These are phyloP conservation scores for Rissa tridactyla DNA, from an alignment of 2,113 vertebrate species.

Conservation along the genomic window DNA sequence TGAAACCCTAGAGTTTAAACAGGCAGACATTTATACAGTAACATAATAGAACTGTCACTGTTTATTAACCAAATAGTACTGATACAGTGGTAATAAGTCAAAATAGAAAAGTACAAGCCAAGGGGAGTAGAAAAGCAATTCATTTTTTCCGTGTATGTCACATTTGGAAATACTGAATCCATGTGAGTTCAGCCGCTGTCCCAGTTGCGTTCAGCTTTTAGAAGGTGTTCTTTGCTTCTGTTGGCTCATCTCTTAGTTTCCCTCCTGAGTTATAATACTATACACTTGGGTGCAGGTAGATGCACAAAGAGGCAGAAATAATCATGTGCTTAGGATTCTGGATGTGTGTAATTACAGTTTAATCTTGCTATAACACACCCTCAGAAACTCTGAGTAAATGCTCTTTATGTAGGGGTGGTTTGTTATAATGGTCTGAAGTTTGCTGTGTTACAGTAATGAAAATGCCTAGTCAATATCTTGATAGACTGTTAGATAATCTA, in stretches of 20 bases:
- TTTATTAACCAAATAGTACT: not conserved
- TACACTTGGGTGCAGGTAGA: not conserved
- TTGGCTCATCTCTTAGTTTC: not conserved
- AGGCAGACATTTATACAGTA: not conserved
- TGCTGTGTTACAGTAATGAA: not conserved
- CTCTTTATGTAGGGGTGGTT: not conserved
- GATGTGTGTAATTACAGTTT: not conserved
- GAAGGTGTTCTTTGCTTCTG: not conserved
- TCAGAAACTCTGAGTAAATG: not conserved
- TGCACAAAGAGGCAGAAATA: not conserved
- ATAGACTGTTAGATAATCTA: not conserved
- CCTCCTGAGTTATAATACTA: not conserved
- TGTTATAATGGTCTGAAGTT: not conserved
- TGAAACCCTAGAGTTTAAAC: not conserved
- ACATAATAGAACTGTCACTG: not conserved
- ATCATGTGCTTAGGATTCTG: not conserved
- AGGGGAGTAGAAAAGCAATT: not conserved
- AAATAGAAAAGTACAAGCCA: not conserved
- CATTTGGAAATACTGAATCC: not conserved
- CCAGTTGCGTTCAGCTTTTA: not conserved
- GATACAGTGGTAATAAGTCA: not conserved
- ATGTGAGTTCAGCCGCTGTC: not conserved
- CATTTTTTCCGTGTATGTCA: not conserved
- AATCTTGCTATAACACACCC: not conserved
- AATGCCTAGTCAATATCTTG: not conserved